Base-by-base conservation (phyloP, 1,140 invertebrate species). In the Hesperophylax magnus region DNA sequence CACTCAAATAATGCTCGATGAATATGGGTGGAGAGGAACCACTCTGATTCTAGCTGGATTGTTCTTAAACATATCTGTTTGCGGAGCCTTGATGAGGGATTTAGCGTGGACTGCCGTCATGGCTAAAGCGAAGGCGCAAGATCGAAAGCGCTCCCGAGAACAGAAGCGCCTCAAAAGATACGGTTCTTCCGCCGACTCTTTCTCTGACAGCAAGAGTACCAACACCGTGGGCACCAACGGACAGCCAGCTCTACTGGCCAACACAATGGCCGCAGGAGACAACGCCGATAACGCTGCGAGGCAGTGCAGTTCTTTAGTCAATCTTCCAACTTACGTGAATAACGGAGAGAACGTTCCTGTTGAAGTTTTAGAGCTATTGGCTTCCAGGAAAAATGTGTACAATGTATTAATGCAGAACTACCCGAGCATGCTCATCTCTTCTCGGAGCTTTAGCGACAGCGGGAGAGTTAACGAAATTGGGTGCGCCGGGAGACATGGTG, bases 11-110 rank as follows among this genome's bases (percentile, higher is more conserved):
- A 90, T 97, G 14, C 87, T 97, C 7, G 92, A 92, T 27, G 93
- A 95, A 80, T 97, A 96, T 86, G 94, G 95, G 0, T 98, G 97
- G 97, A 89, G 96, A 61, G 96, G 96, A 0, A 94, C 94, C 0
- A 94, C 95, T 0, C 87, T 97, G 1, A 94, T 98, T 61, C 87
- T 98, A 6, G 93, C 96, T 0, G 97, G 96, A 9, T 88, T 97
- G 8, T 97, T 97, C 85, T 89, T 98, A 3, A 97, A 97, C 87
- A 93, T 98, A 84, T 94, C 94, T 27, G 95, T 97, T 0, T 98
- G 96, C 87, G 97, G 97, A 0, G 92, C 94, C 47, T 87, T 97
- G 5, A 97, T 97, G 93, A 88, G 95, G 72, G 96, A 97, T 85
- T 88, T 97, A 18, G 93, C 94, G 5, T 95, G 94, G 94, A 95